Percentiles rank a stretch among this genome's conserved stretches.
These are phyloP conservation scores for Flexamia atlantica DNA, from an alignment of 2,888 invertebrate species.

Conservation along the genomic window DNA sequence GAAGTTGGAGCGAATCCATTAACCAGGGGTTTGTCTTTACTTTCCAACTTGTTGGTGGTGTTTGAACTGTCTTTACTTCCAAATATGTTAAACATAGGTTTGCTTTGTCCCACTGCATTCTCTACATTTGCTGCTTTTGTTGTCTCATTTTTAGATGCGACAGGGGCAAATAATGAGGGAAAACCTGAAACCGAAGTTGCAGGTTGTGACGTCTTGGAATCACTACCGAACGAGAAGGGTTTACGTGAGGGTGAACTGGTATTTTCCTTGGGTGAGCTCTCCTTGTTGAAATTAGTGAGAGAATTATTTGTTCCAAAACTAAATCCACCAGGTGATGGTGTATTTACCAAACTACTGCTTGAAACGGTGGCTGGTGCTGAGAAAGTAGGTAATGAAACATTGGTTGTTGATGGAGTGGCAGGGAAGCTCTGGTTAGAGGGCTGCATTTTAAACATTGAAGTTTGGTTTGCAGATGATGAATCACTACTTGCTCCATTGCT, in stretches of 20 bases:
- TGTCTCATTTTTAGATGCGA: neutral
- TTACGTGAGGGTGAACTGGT: neutral
- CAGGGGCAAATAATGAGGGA: neutral
- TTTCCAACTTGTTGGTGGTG: neutral
- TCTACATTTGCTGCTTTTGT: neutral
- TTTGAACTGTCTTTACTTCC: slow-evolving; percentile 9
- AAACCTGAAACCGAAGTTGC: slow-evolving; percentile 2
- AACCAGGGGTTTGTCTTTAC: slow-evolving; percentile 3
- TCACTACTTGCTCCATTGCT: neutral
- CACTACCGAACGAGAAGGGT: slow-evolving; percentile 34
- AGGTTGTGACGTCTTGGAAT: neutral
- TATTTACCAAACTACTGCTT: neutral
- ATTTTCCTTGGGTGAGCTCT: slow-evolving; percentile 4
- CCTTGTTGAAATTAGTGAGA: neutral
- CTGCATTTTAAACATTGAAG: neutral
- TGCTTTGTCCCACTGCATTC: slow-evolving; percentile 4
- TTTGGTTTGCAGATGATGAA: neutral
- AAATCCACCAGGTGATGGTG: slow-evolving; percentile 4
- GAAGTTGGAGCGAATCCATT: slow-evolving; percentile 32
- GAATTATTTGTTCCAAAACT: slow-evolving; percentile 26
- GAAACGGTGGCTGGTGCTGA: neutral
- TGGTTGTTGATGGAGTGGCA: neutral
- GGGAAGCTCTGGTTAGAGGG: neutral
- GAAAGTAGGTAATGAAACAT: neutral
- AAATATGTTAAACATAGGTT: slow-evolving; percentile 19